Conservation (phyloP, 2,888 invertebrate species). For the Stenichneumon culpator region DNA sequence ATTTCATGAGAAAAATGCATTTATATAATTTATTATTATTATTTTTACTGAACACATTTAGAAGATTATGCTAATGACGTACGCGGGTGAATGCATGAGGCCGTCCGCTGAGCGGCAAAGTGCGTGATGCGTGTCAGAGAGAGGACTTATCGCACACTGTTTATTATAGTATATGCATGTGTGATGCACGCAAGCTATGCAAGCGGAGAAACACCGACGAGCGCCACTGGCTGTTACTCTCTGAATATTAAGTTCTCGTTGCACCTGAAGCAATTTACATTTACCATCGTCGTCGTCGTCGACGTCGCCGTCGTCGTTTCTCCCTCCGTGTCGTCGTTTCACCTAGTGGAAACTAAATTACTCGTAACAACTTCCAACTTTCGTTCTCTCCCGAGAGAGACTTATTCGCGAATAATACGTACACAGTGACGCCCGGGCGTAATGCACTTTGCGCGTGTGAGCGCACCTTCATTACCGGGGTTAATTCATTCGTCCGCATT, state of each 20-base stretch:
- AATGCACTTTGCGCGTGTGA: conserved; percentile 28
- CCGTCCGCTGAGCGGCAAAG: conserved; percentile 47
- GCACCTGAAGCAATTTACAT: conserved; percentile 67
- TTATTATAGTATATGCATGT: neutral
- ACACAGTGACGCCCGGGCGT: neutral
- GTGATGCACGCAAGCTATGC: neutral
- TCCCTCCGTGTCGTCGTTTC: conserved; percentile 48
- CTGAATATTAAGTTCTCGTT: conserved; percentile 63
- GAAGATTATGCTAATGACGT: conserved; percentile 59
- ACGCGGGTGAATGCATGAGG: conserved; percentile 42
- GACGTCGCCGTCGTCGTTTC: conserved; percentile 5
- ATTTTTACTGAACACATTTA: conserved; percentile 37
- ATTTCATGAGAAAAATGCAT: conserved; percentile 22
- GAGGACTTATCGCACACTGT: conserved; percentile 51
- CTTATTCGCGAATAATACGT: conserved; percentile 29
- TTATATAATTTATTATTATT: neutral
- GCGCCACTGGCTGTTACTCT: conserved; percentile 28
- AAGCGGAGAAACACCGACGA: conserved; percentile 1
- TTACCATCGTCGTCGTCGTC: conserved; percentile 46
- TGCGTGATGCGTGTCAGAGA: conserved; percentile 61
- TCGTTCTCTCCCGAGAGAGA: conserved; percentile 47
- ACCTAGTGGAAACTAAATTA: conserved; percentile 57
- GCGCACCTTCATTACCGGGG: conserved; percentile 27
- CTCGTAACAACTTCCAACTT: conserved; percentile 57
- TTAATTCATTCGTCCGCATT: conserved; percentile 41